Conservation (phyloP, 2,113 vertebrate species). For the Mesoclemmys tuberculata region DNA sequence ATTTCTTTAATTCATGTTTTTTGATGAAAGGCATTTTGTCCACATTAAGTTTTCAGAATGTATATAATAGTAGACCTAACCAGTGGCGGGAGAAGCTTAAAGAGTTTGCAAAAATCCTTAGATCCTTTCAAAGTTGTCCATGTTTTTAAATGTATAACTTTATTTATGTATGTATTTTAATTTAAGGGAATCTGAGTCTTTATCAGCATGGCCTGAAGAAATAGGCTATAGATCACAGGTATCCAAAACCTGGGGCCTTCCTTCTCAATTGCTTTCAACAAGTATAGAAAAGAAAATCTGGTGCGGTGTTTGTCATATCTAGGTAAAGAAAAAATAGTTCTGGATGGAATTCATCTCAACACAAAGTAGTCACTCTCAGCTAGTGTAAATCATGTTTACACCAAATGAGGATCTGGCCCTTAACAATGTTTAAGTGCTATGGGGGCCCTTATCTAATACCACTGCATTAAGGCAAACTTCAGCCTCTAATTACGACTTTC, state of each 20-base stretch:
- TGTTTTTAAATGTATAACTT: not conserved
- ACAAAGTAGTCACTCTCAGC: not conserved
- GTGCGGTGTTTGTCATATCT: accelerated
- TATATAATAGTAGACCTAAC: not conserved
- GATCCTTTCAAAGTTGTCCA: not conserved
- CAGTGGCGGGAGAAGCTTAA: not conserved
- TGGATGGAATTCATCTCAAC: not conserved
- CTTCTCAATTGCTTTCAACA: not conserved
- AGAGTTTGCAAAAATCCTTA: not conserved
- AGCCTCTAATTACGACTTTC: not conserved
- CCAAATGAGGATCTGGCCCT: not conserved
- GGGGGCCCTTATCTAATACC: not conserved
- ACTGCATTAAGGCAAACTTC: not conserved
- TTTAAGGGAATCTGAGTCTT: not conserved
- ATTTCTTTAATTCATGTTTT: not conserved
- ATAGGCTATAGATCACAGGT: not conserved
- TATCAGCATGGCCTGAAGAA: not conserved
- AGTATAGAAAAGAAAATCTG: not conserved
- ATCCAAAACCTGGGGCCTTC: not conserved
- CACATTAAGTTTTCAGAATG: not conserved
- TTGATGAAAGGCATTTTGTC: not conserved
- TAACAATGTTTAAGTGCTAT: not conserved
- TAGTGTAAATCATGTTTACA: too few relatives aligned
- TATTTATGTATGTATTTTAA: not conserved
- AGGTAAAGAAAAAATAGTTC: not conserved